Conservation (phyloP, 2,113 vertebrate species). For the Dinomys branickii region DNA sequence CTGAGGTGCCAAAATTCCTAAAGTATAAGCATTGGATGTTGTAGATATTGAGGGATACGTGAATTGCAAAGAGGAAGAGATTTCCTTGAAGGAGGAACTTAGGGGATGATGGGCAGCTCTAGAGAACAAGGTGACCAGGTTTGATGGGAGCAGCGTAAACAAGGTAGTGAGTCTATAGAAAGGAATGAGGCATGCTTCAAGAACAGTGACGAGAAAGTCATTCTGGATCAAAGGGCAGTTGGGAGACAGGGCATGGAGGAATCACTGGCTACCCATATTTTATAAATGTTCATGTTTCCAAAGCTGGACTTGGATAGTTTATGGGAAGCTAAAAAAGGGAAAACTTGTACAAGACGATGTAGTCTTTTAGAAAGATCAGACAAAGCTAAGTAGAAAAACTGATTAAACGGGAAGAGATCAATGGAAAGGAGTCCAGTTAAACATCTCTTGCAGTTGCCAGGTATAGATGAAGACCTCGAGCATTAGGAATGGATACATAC, state of each 20-base stretch:
- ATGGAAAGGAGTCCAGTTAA: not conserved
- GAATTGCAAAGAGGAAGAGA: not conserved
- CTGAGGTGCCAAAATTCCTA: not conserved
- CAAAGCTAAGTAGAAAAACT: not conserved
- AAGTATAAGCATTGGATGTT: not conserved
- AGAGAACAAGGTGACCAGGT: too few relatives aligned
- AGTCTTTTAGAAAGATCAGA: not conserved
- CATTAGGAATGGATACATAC: not conserved
- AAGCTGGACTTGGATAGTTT: not conserved
- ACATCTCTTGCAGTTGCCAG: not conserved
- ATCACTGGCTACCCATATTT: not conserved
- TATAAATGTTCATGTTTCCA: not conserved
- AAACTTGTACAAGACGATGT: too few relatives aligned
- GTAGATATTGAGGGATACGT: not conserved
- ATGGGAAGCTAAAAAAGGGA: not conserved
- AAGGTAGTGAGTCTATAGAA: not conserved
- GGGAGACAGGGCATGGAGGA: not conserved
- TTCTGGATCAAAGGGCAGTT: not conserved
- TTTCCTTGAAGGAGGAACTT: not conserved
- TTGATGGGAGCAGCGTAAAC: not conserved
- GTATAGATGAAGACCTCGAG: not conserved
- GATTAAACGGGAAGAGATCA: not conserved
- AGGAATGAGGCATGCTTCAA: not conserved
- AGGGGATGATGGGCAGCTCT: not conserved
- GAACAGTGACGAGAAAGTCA: not conserved